Evolutionary conservation across 2,113 vertebrate species (phyloP), one percentile per base, ranked within the genome.

Genomic region (Charina bottae): DNA sequence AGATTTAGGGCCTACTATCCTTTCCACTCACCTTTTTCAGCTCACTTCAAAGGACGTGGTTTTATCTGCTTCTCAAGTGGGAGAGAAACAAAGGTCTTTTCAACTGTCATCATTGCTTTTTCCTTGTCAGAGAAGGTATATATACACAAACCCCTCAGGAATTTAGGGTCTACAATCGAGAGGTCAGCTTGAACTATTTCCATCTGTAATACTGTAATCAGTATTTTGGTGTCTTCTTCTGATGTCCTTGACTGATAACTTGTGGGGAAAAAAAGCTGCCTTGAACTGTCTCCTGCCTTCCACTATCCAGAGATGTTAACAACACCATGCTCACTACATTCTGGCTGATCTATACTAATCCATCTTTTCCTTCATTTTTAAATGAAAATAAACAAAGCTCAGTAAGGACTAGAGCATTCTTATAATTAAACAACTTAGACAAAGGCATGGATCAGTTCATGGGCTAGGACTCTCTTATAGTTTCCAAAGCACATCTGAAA

Each of bases 371-470:
- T 93, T 91, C 72, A 72, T 85, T 60, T 46, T 90, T 94, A 92
- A 96, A 95, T 46, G 83, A 78, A 15, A 84, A 89, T 93, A 93
- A 95, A 28, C 23, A 88, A 83, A 5, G 72, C 42, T 78, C 7
- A 42, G 33, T 78, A 78, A 78, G 2, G 33, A 42, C 33, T 78
- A 37, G 33, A 78, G 37, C 2, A 1, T 19, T 78, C 21, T 78
- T 42, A 37, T 78, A 42, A 21, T 78, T 78, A 78, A 42, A 3
- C 72, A 78, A 42, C 33, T 78, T 78, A 64, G 28, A 91, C 2
- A 86, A 58, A 95, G 37, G 12, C 90, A 93, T 46, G 59, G 46
- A 96, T 93, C 85, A 21, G 0, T 90, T 94, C 94, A 95, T 85
- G 64, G 5, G 0, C 72, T 96, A 17, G 21, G 90, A 92, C 58